Percentiles rank a stretch among this genome's conserved stretches.
Conservation (phyloP, 1,140 invertebrate genomes). For the roundworm (Caenorhabditis elegans) region WBcel235 BX284606.5:3367001-3367500, state of each 20-base stretch:
- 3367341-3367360: too few species aligned
- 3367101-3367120: neutral
- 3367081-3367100: conserved; percentile 18
- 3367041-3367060: conserved; percentile 27
- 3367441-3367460: too few species aligned
- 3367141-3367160: conserved; percentile 27
- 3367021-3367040: neutral
- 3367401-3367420: too few species aligned
- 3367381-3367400: too few species aligned
- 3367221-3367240: conserved; percentile 16
- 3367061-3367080: neutral
- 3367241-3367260: neutral
- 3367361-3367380: too few species aligned
- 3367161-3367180: conserved; percentile 24
- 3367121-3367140: conserved; percentile 16
- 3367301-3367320: too few species aligned
- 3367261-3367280: too few species aligned
- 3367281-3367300: too few species aligned
- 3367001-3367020: neutral
- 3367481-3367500: too few species aligned
- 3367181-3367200: conserved; percentile 19
- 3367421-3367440: too few species aligned
- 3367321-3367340: too few species aligned
- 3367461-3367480: too few species aligned
- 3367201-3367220: neutral